A percentile compares a stretch with the other conserved stretches of the same genome.
phyloP scores from a whole-genome alignment of 2,888 invertebrate species.

The Chloroclysta siterata region DNA sequence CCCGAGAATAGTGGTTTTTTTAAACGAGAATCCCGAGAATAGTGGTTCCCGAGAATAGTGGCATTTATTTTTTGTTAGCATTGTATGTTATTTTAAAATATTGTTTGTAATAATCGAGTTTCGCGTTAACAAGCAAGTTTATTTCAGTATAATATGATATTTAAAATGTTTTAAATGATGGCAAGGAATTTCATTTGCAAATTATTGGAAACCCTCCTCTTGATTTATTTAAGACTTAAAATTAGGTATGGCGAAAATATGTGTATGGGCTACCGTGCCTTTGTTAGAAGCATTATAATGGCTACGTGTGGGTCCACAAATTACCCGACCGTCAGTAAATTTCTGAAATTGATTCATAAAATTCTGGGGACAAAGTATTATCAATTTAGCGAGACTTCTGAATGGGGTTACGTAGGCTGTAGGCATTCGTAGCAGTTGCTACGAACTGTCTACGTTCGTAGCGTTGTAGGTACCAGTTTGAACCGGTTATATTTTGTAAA shows the following conservation, averaged over 20 bases:
- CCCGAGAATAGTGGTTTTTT: no score
- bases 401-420: not conserved
- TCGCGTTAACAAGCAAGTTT: no score
- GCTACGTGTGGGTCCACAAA: conserved; percentile 11
- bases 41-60: no score
- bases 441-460: conserved; percentile 1
- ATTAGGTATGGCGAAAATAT: conserved; percentile 11
- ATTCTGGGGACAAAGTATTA: not conserved
- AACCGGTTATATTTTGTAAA: not conserved
- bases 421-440: conserved; percentile 5
- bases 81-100: no score
- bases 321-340: conserved; percentile 7
- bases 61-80: no score
- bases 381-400: not conserved
- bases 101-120: no score
- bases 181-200: conserved; percentile 24
- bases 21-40: no score
- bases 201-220: conserved; percentile 14
- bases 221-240: conserved; percentile 31
- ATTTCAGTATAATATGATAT: no score
- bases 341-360: conserved; percentile 5
- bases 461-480: not conserved
- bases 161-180: conserved; percentile 7
- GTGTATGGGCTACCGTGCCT: conserved; percentile 9
- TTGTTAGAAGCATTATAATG: conserved; percentile 23